phyloP scores from a whole-genome alignment of 2,797 vertebrate genomes.

The Ibycter americanus region DNA sequence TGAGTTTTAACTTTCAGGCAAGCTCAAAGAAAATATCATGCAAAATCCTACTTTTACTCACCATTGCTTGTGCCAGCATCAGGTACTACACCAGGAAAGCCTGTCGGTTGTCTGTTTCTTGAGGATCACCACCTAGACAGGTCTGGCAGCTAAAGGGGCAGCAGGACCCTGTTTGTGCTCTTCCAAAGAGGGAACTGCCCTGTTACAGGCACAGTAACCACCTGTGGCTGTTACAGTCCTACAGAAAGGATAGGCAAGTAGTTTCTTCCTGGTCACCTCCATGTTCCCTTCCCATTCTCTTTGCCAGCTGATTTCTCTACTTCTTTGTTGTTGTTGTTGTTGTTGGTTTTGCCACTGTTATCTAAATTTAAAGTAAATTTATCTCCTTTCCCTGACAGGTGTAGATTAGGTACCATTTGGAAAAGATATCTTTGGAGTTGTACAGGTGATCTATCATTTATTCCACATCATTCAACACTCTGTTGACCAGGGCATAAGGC shows the following conservation, averaged over 20 bases:
- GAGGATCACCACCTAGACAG: background rate
- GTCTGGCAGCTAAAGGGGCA: background rate
- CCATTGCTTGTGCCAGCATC: background rate
- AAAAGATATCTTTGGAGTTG: background rate
- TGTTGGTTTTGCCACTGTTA: background rate
- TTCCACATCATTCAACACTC: background rate
- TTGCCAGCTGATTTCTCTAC: background rate
- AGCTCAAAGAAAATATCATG: background rate
- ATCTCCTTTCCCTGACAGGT: background rate
- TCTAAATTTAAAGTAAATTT: background rate
- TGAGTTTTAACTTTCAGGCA: background rate
- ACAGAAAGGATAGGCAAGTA: background rate
- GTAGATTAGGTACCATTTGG: background rate
- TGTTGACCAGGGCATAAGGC: background rate
- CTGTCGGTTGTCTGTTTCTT: background rate
- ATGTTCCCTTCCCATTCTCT: background rate
- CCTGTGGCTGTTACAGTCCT: background rate
- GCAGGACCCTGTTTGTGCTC: background rate
- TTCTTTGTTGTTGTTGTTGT: background rate
- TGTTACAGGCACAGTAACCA: background rate
- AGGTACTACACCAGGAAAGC: background rate
- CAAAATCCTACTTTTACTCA: background rate
- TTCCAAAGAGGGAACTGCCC: background rate
- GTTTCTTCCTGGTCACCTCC: background rate
- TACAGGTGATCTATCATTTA: background rate